phyloP scores from a whole-genome alignment of 2,113 vertebrate species.

The Xerus inauris region DNA sequence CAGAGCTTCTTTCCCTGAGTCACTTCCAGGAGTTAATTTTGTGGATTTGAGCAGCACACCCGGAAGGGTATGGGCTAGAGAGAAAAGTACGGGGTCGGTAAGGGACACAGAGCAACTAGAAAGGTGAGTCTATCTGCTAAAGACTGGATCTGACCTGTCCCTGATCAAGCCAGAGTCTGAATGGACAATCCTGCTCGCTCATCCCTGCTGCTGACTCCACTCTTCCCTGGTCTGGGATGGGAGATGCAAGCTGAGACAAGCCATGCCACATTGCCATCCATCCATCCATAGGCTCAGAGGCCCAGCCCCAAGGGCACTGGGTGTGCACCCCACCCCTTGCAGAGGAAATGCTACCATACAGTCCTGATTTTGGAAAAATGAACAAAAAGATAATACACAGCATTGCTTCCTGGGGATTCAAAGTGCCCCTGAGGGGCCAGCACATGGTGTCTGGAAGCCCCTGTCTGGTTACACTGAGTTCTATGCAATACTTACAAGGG shows the following conservation, averaged over 20 bases:
- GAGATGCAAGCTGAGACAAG: conserved; percentile 10
- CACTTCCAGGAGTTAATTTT: neutral
- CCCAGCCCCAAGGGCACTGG: neutral
- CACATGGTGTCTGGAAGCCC: neutral
- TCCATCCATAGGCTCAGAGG: neutral
- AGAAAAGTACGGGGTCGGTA: neutral
- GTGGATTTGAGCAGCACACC: neutral
- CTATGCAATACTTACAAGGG: neutral
- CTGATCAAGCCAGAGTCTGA: neutral
- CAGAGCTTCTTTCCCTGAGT: neutral
- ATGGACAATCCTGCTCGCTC: neutral
- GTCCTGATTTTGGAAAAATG: neutral
- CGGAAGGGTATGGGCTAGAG: neutral
- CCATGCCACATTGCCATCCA: neutral
- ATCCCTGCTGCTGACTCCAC: neutral
- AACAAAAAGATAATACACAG: neutral
- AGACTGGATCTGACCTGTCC: neutral
- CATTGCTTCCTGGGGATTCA: neutral
- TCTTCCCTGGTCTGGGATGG: neutral
- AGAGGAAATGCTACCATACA: neutral
- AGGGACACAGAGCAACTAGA: neutral
- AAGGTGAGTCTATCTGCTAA: neutral
- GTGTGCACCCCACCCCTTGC: neutral
- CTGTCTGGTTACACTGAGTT: neutral
- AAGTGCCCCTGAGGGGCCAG: neutral